These are phyloP conservation scores for Seriola dumerili DNA, from an alignment of 2,113 vertebrate species.

Conservation along the genomic window DNA sequence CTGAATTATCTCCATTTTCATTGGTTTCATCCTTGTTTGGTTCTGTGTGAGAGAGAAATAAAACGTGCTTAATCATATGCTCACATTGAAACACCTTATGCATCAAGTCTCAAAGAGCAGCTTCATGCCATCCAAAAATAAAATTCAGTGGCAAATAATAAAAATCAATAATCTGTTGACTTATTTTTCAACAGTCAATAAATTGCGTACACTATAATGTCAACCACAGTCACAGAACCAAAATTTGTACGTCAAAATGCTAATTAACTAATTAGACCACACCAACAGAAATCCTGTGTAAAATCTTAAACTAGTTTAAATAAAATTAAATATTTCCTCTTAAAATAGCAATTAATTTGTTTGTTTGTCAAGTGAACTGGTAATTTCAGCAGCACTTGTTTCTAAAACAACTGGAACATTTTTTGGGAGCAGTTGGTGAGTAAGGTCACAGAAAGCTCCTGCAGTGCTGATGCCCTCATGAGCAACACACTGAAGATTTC, in stretches of 20 bases:
- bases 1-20: conserved; percentile 15
- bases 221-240: no score
- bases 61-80: not conserved
- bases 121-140: not conserved
- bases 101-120: not conserved
- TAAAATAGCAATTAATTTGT: no score
- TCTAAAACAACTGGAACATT: no score
- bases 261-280: not conserved
- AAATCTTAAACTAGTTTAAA: not conserved
- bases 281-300: not conserved
- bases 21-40: conserved; percentile 18
- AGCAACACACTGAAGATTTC: no score
- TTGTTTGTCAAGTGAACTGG: no score
- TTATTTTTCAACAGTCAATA: no score
- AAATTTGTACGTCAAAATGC: not conserved
- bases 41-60: conserved; percentile 29
- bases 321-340: no score
- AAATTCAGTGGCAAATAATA: not conserved
- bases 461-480: no score
- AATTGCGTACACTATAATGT: no score
- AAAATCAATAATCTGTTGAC: not conserved
- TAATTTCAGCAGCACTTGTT: no score
- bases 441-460: no score
- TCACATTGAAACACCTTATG: not conserved
- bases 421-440: no score